These are phyloP conservation scores for Semaprochilodus insignis DNA, from an alignment of 2,797 vertebrate genomes.

Conservation along the genomic window DNA sequence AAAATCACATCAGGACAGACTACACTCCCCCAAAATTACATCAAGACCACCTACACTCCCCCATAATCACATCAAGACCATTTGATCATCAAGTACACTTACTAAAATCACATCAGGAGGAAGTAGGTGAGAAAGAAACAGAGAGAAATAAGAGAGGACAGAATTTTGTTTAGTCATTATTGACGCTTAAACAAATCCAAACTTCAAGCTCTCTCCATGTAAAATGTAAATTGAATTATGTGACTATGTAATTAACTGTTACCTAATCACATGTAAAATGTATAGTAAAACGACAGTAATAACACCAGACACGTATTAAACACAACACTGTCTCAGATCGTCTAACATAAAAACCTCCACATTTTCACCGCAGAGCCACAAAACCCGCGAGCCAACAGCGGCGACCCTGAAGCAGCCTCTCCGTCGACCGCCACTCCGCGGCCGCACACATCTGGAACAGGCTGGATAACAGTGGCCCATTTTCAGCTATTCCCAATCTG, in stretches of 20 bases:
- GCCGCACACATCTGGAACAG: conserved; percentile 54
- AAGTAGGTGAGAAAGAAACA: too few species aligned
- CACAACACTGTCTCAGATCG: not conserved
- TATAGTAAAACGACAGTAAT: not conserved
- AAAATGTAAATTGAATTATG: not conserved
- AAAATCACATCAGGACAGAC: too few species aligned
- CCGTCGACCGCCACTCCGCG: not conserved
- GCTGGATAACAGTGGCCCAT: conserved; percentile 75
- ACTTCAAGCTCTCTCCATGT: not conserved
- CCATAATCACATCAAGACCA: too few species aligned
- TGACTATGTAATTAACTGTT: not conserved
- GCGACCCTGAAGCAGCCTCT: not conserved
- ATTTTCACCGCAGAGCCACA: not conserved
- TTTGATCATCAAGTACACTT: too few species aligned
- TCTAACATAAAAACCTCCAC: not conserved
- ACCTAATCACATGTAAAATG: not conserved
- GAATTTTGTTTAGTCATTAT: too few species aligned
- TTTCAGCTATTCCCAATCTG: conserved; percentile 71
- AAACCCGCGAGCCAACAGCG: not conserved
- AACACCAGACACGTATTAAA: not conserved
- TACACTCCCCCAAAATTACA: too few species aligned
- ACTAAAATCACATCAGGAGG: too few species aligned
- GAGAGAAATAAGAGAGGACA: too few species aligned
- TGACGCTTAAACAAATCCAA: not conserved
- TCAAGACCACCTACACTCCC: too few species aligned